These are phyloP conservation scores for Cephus pygmeus DNA, from an alignment of 2,888 invertebrate genomes.

Conservation along the genomic window DNA sequence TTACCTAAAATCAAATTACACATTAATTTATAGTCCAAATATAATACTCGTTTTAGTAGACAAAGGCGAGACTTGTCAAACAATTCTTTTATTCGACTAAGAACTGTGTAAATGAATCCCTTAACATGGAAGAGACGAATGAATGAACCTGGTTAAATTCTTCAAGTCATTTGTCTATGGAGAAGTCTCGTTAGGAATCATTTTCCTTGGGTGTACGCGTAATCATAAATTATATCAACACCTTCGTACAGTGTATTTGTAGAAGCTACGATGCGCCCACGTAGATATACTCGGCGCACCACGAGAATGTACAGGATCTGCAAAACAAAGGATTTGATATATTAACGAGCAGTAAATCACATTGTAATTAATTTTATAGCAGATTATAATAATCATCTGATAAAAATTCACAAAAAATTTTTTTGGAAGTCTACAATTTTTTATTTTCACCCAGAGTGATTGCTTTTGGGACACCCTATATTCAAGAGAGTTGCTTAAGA, in stretches of 20 bases:
- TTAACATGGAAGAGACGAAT: background rate
- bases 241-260: constrained; percentile 44
- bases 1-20: background rate
- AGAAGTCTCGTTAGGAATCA: constrained; percentile 18
- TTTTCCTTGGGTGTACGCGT: constrained; percentile 26
- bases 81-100: background rate
- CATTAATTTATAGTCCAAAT: background rate
- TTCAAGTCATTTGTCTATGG: constrained; percentile 24
- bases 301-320: background rate
- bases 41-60: background rate
- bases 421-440: background rate
- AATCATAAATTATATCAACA: constrained; percentile 63
- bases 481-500: background rate
- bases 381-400: background rate
- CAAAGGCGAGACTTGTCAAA: background rate
- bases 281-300: constrained; percentile 18
- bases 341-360: background rate
- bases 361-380: background rate
- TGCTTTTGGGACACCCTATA: background rate
- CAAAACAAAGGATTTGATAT: background rate
- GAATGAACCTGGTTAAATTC: background rate
- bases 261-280: constrained; percentile 45
- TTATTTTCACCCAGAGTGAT: background rate
- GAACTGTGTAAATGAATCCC: background rate
- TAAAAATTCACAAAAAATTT: background rate